phyloP scores from a whole-genome alignment of 2,113 vertebrate genomes.

The Leucopternis melanops region DNA sequence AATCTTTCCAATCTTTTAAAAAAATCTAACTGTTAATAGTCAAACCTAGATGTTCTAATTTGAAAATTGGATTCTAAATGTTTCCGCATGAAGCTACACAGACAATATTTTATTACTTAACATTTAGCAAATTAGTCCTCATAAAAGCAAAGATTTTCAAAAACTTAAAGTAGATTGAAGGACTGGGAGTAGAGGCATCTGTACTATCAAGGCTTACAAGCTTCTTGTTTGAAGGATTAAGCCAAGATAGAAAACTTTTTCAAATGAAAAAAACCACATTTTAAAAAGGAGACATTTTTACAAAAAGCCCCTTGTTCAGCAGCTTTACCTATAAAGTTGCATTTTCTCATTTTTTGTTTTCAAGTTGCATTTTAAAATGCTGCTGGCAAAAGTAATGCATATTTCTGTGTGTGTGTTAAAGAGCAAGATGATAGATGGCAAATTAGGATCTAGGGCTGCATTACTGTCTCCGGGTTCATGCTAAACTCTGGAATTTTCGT shows the following conservation, averaged over 20 bases:
- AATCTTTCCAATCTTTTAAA: not conserved
- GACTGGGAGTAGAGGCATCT: not conserved
- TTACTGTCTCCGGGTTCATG: not conserved
- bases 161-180: not conserved
- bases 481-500: not conserved
- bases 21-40: not conserved
- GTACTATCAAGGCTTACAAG: not conserved
- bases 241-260: not conserved
- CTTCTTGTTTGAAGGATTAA: not conserved
- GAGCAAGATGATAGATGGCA: not conserved
- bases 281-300: not conserved
- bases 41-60: not conserved
- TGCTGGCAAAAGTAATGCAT: not conserved
- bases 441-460: not conserved
- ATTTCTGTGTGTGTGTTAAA: not conserved
- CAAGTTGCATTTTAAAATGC: not conserved
- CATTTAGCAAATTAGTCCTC: not conserved
- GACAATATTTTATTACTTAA: not conserved
- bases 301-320: not conserved
- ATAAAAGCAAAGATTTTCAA: not conserved
- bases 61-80: constrained; percentile 17
- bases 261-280: not conserved
- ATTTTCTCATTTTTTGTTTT: not conserved
- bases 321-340: not conserved
- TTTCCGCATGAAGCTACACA: not conserved